phyloP scores from a whole-genome alignment of 2,797 vertebrate species.

The Anomalospiza imberbis region DNA sequence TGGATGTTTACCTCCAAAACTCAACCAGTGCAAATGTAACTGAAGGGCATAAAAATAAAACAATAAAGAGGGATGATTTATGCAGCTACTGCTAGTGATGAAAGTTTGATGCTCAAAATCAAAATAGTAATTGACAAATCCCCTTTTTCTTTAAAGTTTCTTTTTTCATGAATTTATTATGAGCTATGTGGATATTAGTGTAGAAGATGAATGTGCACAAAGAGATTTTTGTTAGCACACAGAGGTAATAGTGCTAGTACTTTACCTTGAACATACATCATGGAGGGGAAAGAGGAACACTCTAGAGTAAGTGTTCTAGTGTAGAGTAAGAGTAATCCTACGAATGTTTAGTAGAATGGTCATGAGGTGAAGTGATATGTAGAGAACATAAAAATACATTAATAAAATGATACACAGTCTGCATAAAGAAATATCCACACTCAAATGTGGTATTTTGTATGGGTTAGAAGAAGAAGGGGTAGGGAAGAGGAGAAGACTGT shows the following conservation, averaged over 20 bases:
- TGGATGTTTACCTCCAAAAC: slow-evolving; percentile 70
- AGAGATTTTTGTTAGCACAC: neutral
- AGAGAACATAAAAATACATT: neutral
- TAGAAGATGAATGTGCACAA: neutral
- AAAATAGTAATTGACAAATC: neutral
- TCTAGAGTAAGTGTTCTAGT: neutral
- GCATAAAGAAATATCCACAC: neutral
- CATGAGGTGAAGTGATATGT: neutral
- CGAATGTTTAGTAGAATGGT: neutral
- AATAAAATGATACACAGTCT: neutral
- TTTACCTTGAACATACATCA: neutral
- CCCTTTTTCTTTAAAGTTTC: neutral
- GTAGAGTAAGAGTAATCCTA: neutral
- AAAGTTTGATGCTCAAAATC: neutral
- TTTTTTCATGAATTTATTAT: neutral
- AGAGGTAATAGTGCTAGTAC: neutral
- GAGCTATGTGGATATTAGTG: neutral
- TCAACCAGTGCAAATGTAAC: slow-evolving; percentile 4
- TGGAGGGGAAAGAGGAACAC: neutral
- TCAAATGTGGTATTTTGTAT: neutral
- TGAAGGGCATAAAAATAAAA: slow-evolving; percentile 18
- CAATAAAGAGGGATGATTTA: neutral
- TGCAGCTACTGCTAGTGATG: neutral
- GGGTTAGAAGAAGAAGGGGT: neutral
- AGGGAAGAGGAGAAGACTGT: neutral